Evolutionary conservation across 2,113 vertebrate genomes (phyloP), one percentile per base, ranked within the genome.

Genomic region (Varanus salvator): DNA sequence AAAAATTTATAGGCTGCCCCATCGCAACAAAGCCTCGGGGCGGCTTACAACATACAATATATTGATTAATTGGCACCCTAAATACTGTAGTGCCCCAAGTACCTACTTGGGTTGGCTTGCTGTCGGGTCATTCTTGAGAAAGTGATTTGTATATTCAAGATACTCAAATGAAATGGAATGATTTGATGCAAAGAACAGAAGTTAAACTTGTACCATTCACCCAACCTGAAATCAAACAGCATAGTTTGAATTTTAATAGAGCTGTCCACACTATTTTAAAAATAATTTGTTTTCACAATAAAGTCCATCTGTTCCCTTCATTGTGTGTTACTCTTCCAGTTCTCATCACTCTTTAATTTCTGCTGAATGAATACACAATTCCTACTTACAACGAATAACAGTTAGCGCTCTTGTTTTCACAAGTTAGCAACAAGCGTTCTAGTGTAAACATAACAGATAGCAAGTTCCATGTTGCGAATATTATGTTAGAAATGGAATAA

Each of bases 241-340:
- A 87, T 72, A 83, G 91, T 91, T 93, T 95, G 87, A 92, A 93
- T 94, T 95, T 93, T 94, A 94, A 93, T 92, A 87, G 21, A 38
- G 21, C 0, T 34, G 21, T 68, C 31, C 92, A 95, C 64, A 90
- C 54, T 83, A 90, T 90, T 95, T 93, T 92, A 57, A 86, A 52
- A 93, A 85, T 77, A 93, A 93, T 77, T 23, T 88, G 44, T 90
- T 93, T 87, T 54, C 34, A 71, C 52, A 90, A 90, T 29, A 50
- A 50, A 89, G 77, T 44, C 93, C 89, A 93, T 87, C 90, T 92
- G 54, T 81, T 89, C 0, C 64, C 60, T 82, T 89, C 83, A 50
- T 27, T 78, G 38, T 34, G 78, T 77, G 80, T 92, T 85, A n/a
- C 7, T 76, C 6, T 84, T 93, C 52, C 17, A 80, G n/a, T 74